Percentiles rank a stretch among this genome's conserved stretches.
These are phyloP conservation scores for Pseudopipra pipra DNA, from an alignment of 2,113 vertebrate species.

Conservation along the genomic window DNA sequence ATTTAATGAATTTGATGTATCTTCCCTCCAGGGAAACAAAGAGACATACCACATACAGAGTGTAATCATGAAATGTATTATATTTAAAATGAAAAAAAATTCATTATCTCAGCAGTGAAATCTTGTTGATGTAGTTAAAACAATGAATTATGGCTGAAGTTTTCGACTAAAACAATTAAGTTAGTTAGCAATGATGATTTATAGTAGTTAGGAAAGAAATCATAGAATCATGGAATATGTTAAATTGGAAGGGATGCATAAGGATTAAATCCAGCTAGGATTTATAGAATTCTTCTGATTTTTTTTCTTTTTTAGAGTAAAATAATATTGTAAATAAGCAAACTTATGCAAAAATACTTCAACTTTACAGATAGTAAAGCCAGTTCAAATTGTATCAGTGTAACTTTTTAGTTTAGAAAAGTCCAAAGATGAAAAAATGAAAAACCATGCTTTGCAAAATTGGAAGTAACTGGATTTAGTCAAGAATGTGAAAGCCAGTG, in stretches of 20 bases:
- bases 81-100: neutral
- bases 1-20: neutral
- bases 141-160: neutral
- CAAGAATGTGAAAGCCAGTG: neutral
- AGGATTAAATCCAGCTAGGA: neutral
- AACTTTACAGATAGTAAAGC: neutral
- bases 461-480: neutral
- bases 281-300: neutral
- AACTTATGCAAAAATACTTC: neutral
- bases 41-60: neutral
- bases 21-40: neutral
- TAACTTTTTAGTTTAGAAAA: neutral
- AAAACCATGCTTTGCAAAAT: neutral
- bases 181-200: neutral
- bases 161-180: neutral
- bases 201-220: neutral
- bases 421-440: neutral
- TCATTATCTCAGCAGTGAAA: neutral
- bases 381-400: neutral
- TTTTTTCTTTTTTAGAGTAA: neutral
- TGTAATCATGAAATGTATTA: neutral
- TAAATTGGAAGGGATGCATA: neutral
- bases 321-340: neutral
- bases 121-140: neutral
- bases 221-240: neutral